Evolutionary conservation across 2,888 invertebrate species (phyloP).

Genomic region (Hemaris fuciformis): DNA sequence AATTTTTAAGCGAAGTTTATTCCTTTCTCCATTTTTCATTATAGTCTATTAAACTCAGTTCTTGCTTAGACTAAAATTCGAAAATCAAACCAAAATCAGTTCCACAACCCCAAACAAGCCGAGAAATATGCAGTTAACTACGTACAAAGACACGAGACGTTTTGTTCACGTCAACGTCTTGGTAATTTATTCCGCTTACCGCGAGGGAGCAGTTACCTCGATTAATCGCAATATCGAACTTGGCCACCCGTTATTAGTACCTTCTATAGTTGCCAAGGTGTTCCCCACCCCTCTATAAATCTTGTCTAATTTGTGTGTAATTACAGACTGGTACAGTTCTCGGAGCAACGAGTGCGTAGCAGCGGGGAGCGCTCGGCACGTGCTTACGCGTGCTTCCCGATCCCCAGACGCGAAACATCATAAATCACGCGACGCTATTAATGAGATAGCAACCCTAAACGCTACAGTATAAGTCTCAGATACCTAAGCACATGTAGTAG

Average conservation of each 20-base stretch:
- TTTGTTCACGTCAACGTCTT: conserved; percentile 13
- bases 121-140: neutral
- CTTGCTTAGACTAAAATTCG: neutral
- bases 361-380: conserved; percentile 76
- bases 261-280: conserved; percentile 80
- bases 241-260: conserved; percentile 79
- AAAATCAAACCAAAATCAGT: conserved; percentile 4
- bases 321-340: conserved; percentile 78
- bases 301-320: conserved; percentile 82
- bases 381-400: conserved; percentile 70
- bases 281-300: conserved; percentile 79
- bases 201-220: conserved; percentile 52
- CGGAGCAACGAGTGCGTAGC: conserved; percentile 78
- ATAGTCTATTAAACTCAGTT: no score
- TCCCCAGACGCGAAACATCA: conserved; percentile 30
- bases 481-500: conserved; percentile 25
- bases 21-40: no score
- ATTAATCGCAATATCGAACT: conserved; percentile 76
- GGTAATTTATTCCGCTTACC: conserved; percentile 42
- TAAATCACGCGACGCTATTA: conserved; percentile 26
- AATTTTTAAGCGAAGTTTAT: no score
- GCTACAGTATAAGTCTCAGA: conserved; percentile 18
- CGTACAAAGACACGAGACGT: conserved; percentile 6
- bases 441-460: conserved; percentile 34
- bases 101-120: neutral